These are phyloP conservation scores for Drosophila sturtevanti DNA, from an alignment of 1,140 invertebrate species.

Conservation along the genomic window DNA sequence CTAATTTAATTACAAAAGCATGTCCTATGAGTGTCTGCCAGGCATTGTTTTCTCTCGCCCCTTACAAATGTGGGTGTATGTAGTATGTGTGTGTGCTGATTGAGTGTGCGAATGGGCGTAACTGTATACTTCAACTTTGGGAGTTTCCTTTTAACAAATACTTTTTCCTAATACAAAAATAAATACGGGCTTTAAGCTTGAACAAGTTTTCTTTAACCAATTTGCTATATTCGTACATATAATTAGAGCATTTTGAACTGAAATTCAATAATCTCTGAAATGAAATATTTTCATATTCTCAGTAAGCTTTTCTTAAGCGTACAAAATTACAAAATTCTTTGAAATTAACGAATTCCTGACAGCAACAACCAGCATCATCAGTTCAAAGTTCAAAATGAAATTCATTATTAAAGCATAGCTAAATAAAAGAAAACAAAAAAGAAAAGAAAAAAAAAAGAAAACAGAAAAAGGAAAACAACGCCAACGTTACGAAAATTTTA, in stretches of 20 bases:
- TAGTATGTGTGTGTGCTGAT: neutral
- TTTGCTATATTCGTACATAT: no score
- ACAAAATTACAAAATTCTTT: slow-evolving; percentile 1
- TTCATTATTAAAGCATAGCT: slow-evolving; percentile 7
- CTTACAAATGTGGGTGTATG: neutral
- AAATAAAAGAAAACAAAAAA: neutral
- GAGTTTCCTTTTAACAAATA: neutral
- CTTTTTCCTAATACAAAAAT: neutral
- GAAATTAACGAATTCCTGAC: slow-evolving; percentile 5
- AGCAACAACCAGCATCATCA: neutral
- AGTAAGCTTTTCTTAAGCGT: neutral
- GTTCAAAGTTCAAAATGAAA: slow-evolving; percentile 9
- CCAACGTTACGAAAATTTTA: slow-evolving; percentile 7
- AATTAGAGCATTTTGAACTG: neutral
- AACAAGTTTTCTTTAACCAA: no score
- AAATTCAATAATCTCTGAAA: slow-evolving; percentile 1
- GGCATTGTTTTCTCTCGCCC: slow-evolving; percentile 14
- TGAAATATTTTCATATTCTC: neutral
- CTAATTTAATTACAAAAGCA: slow-evolving; percentile 70
- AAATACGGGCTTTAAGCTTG: no score
- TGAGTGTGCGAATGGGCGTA: neutral
- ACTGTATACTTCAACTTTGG: neutral
- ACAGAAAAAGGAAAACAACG: neutral
- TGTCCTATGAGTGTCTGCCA: slow-evolving; percentile 45
- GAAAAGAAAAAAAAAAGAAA: neutral